Evolutionary conservation across 2,113 vertebrate species (phyloP).

Genomic region (Empidonax alnorum): DNA sequence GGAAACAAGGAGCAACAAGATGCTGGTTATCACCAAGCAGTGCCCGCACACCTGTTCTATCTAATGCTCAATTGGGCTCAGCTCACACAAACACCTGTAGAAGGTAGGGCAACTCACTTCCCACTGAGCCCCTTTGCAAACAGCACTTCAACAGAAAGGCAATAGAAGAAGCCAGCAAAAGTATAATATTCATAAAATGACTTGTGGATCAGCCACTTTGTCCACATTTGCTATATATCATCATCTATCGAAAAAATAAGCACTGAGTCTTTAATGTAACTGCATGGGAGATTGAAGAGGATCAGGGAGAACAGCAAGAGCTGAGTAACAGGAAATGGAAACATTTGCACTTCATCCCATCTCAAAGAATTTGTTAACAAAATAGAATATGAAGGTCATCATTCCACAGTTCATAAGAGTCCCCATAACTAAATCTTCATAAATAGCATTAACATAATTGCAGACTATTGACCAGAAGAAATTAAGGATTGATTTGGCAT

Average conservation of each 20-base stretch:
- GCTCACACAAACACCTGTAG: neutral
- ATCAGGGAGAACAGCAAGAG: neutral
- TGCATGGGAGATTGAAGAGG: neutral
- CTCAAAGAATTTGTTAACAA: neutral
- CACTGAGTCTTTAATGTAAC: neutral
- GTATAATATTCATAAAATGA: neutral
- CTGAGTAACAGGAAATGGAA: neutral
- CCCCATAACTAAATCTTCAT: neutral
- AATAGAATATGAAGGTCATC: neutral
- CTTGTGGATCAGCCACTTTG: neutral
- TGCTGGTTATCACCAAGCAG: neutral
- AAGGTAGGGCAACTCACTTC: accelerated
- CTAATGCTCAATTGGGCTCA: neutral
- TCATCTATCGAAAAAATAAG: neutral
- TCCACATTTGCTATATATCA: neutral
- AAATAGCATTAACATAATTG: neutral
- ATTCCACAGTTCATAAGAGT: neutral
- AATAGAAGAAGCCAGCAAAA: neutral
- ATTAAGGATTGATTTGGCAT: neutral
- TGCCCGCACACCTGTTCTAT: neutral
- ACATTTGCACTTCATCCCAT: neutral
- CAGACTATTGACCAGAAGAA: neutral
- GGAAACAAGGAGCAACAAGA: neutral
- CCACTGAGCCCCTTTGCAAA: neutral
- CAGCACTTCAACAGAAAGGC: neutral